phyloP scores from a whole-genome alignment of 1,140 invertebrate species.

The Cardiocondyla obscurior region DNA sequence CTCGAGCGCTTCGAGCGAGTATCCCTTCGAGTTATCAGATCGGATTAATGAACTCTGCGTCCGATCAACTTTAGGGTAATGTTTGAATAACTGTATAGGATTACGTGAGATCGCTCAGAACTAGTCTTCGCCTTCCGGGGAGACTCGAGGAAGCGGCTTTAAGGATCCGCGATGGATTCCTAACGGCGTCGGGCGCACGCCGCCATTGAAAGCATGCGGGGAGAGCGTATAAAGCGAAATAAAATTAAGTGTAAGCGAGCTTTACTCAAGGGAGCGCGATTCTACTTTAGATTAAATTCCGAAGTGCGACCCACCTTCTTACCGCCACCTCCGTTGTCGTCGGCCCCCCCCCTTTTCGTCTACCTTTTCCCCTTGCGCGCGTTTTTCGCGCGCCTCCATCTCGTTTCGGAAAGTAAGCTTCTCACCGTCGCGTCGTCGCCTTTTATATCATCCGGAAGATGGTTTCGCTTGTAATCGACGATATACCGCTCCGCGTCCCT shows the following conservation, averaged over 20 bases:
- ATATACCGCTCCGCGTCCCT: neutral
- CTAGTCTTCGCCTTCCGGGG: neutral
- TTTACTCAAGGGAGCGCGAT: constrained; percentile 69
- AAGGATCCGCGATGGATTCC: constrained; percentile 26
- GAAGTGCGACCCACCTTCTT: constrained; percentile 65
- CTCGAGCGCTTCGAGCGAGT: too few species aligned
- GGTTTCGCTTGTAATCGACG: constrained; percentile 64
- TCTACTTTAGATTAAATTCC: constrained; percentile 79
- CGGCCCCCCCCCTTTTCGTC: neutral
- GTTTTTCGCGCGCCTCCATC: constrained; percentile 23
- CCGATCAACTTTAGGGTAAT: too few species aligned
- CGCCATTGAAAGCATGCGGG: constrained; percentile 61
- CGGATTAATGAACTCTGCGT: neutral
- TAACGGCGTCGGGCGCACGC: constrained; percentile 12
- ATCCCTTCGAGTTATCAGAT: neutral
- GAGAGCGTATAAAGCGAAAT: constrained; percentile 69
- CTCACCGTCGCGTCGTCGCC: constrained; percentile 28
- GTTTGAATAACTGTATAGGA: too few species aligned
- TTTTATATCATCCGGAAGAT: constrained; percentile 53
- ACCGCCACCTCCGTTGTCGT: neutral
- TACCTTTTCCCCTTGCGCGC: neutral
- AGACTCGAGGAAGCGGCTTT: neutral
- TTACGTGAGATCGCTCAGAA: neutral
- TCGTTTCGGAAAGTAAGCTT: constrained; percentile 67
- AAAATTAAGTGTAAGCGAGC: constrained; percentile 73